Base-by-base conservation (phyloP, 2,888 invertebrate genomes). In the Cerceris ruficornis region DNA sequence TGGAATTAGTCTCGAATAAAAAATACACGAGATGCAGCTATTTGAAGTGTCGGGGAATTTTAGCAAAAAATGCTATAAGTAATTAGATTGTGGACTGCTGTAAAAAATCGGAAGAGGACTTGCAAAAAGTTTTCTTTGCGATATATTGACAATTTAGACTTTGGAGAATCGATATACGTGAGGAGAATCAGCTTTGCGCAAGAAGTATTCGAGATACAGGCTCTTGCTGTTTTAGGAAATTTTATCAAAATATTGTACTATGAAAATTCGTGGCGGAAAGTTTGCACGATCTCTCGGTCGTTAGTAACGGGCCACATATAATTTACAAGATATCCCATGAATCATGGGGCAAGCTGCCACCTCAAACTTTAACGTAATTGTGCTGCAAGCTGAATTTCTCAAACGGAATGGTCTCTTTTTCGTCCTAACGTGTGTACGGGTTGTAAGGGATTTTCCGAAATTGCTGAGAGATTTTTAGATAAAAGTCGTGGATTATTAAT, bases 261-360 rank as follows among this genome's bases (percentile, higher is more conserved):
- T n/a, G 41, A 55, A 15, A 15, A 57, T 28, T 46, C 11, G 28
- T 15, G 39, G n/a, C 15, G n/a, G 41, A 74, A 77, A 78, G 55
- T 80, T 78, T 54, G 64, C 39, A 49, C 75, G 67, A 77, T 71
- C 74, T 74, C 77, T 77, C 75, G 68, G 69, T 71, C 75, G 77
- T 78, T 78, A 80, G 70, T 55, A 39, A 72, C 50, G 42, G 49
- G 62, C 41, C 43, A 65, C 50, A 61, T 60, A 65, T 78, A 77
- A 80, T 80, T 80, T 78, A 78, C 74, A 74, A 70, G 70, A 78
- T 68, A 65, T 49, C 28, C 75, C 58, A 66, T 75, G 78, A 77
- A 80, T 78, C 80, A 75, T 50, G 70, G 64, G 58, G 58, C 70
- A 69, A 49, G 46, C 65, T 74, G 74, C 43, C 61, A 15, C 54